A percentile compares a stretch with the other conserved stretches of the same genome.
These are phyloP conservation scores for Lamprologus ornatipinnis DNA, from an alignment of 2,113 vertebrate species.

Conservation along the genomic window DNA sequence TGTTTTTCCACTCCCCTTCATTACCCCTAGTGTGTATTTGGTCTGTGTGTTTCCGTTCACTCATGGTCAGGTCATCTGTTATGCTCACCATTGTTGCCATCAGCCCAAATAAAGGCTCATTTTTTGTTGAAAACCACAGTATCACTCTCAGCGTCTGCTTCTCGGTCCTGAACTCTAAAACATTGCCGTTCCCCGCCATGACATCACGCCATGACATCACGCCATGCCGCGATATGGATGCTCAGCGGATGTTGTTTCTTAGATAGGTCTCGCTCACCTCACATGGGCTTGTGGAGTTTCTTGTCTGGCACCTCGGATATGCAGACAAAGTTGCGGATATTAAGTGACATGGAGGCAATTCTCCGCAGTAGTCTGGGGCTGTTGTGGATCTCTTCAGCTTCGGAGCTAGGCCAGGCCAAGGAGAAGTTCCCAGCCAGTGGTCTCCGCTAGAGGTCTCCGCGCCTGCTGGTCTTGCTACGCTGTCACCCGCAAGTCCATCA, in stretches of 20 bases:
- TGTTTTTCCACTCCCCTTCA: not conserved
- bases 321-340: not conserved
- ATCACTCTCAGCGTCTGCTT: not conserved
- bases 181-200: not conserved
- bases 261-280: not conserved
- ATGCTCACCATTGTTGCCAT: not conserved
- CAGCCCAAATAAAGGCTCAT: not conserved
- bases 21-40: not conserved
- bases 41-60: not conserved
- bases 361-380: not conserved
- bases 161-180: not conserved
- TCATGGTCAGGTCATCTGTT: not conserved
- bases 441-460: not conserved
- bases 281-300: not conserved
- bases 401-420: not conserved
- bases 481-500: not conserved
- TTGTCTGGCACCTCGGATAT: not conserved
- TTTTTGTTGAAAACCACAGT: not conserved
- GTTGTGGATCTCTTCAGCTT: not conserved
- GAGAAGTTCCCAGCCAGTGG: not conserved
- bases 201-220: not conserved
- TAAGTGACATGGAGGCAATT: not conserved
- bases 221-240: not conserved
- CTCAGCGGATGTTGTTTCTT: not conserved
- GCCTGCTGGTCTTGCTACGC: accelerated